A percentile compares a stretch with the other conserved stretches of the same genome.
phyloP scores from a whole-genome alignment of 1,140 invertebrate genomes.

The Heliothis subflexa region DNA sequence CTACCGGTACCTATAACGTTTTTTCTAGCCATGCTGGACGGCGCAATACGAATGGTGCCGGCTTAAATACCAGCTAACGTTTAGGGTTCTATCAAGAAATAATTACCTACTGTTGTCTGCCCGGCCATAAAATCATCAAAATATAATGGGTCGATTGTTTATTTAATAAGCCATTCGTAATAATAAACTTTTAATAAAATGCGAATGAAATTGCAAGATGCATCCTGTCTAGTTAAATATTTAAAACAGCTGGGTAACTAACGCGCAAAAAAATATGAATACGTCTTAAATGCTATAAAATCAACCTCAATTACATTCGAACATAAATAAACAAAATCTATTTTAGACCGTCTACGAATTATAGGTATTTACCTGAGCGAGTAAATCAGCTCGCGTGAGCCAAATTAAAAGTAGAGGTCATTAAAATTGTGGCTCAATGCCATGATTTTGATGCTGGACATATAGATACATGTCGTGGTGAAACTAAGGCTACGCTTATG shows the following conservation, averaged over 20 bases:
- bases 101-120: too few relatives aligned
- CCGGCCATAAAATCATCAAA: too few relatives aligned
- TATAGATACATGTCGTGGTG: too few relatives aligned
- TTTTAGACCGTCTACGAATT: neutral
- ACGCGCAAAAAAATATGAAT: neutral
- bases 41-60: neutral
- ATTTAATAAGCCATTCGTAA: too few relatives aligned
- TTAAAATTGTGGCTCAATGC: conserved; percentile 41
- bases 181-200: too few relatives aligned
- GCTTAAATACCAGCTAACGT: too few relatives aligned
- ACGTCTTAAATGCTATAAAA: neutral
- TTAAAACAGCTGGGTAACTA: too few relatives aligned
- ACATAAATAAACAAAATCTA: conserved; percentile 20
- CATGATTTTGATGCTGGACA: conserved; percentile 21
- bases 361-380: conserved; percentile 23
- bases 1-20: neutral
- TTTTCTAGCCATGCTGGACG: neutral
- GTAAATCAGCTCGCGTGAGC: conserved; percentile 15
- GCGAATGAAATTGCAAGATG: too few relatives aligned
- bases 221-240: too few relatives aligned
- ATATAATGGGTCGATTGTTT: too few relatives aligned
- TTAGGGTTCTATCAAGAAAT: too few relatives aligned
- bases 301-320: neutral
- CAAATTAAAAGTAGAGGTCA: conserved; percentile 23
- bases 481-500: too few relatives aligned